phyloP scores from a whole-genome alignment of 2,113 vertebrate genomes.

The Crocuta crocuta region DNA sequence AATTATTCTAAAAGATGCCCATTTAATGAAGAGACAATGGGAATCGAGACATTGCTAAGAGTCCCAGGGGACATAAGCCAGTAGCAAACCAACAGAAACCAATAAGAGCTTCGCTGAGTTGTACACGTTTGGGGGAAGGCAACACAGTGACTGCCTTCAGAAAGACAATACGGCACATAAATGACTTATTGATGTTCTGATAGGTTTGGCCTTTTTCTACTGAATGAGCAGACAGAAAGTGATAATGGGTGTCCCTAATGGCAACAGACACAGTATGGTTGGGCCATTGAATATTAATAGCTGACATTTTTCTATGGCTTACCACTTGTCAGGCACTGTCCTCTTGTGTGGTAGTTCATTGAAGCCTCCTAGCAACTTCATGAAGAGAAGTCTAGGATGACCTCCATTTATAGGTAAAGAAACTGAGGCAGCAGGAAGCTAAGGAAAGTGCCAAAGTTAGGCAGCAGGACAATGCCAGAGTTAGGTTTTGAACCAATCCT shows the following conservation, averaged over 20 bases:
- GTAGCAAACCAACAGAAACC: neutral
- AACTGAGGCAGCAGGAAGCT: neutral
- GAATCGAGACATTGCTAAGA: neutral
- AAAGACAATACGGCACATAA: neutral
- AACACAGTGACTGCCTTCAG: neutral
- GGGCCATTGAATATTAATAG: neutral
- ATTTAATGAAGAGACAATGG: neutral
- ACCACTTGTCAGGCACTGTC: neutral
- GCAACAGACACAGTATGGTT: neutral
- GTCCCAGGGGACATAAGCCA: neutral
- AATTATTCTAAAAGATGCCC: slow-evolving; percentile 29
- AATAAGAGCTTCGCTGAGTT: neutral
- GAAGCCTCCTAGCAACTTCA: neutral
- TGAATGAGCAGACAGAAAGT: neutral
- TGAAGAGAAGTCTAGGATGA: neutral
- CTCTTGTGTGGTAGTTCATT: neutral
- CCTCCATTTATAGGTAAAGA: neutral
- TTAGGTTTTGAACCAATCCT: neutral
- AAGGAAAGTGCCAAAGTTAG: neutral
- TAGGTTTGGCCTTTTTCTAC: neutral
- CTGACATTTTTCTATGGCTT: neutral
- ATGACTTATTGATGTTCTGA: neutral
- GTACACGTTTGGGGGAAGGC: neutral
- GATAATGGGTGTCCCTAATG: neutral
- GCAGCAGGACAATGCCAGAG: neutral